These are phyloP conservation scores for Mamestra brassicae DNA, from an alignment of 2,888 invertebrate genomes.

Conservation along the genomic window DNA sequence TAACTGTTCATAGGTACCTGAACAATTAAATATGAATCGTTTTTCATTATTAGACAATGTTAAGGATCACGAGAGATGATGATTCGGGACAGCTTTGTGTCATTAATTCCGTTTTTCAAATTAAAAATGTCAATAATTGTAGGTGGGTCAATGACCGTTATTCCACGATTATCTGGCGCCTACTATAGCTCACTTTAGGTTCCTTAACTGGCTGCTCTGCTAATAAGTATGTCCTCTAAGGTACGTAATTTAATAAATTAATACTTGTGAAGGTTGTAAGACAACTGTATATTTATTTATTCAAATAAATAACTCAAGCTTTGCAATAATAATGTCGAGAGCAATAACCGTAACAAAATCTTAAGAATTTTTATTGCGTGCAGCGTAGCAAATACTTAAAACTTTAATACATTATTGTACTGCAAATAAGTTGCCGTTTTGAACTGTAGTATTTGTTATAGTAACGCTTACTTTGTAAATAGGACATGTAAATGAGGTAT, in stretches of 20 bases:
- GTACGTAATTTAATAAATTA: background rate
- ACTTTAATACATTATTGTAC: constrained; percentile 35
- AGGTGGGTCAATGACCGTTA: too few relatives aligned
- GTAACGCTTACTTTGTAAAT: constrained; percentile 44
- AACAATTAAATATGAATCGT: too few relatives aligned
- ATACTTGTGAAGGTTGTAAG: background rate
- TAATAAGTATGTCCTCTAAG: constrained; percentile 2
- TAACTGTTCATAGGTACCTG: too few relatives aligned
- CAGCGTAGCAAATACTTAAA: constrained; percentile 30
- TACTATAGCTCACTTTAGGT: too few relatives aligned
- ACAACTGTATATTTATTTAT: constrained; percentile 10
- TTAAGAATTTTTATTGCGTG: constrained; percentile 40
- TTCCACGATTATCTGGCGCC: too few relatives aligned
- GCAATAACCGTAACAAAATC: constrained; percentile 53
- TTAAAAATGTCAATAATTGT: too few relatives aligned
- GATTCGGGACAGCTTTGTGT: too few relatives aligned
- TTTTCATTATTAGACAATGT: too few relatives aligned
- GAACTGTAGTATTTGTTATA: constrained; percentile 14
- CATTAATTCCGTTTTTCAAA: too few relatives aligned
- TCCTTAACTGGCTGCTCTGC: too few relatives aligned
- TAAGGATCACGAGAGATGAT: too few relatives aligned
- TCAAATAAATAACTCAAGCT: constrained; percentile 42
- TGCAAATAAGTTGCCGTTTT: constrained; percentile 32
- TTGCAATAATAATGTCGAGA: constrained; percentile 31
- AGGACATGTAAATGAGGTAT: constrained; percentile 53